Conservation (phyloP, 1,140 invertebrate genomes). For the Myzus persicae region DNA sequence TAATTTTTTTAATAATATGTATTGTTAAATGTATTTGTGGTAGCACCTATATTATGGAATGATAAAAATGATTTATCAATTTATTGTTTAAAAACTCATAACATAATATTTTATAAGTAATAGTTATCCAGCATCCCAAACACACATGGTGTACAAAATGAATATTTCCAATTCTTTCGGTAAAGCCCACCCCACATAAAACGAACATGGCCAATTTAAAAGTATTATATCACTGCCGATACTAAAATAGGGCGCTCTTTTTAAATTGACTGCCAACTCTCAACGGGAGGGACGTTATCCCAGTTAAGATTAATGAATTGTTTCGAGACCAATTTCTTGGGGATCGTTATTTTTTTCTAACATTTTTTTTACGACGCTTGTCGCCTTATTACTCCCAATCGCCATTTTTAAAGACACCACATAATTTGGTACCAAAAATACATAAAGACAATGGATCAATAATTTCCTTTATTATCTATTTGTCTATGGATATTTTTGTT, state of each 20-base stretch:
- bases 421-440: constrained; percentile 1
- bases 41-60: background rate
- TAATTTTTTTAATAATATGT: background rate
- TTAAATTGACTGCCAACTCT: constrained; percentile 59
- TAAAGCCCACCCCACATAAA: constrained; percentile 35
- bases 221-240: constrained; percentile 58
- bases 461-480: constrained; percentile 12
- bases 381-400: constrained; percentile 55
- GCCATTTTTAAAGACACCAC: constrained; percentile 51
- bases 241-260: constrained; percentile 57
- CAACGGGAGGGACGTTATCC: constrained; percentile 57
- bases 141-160: constrained; percentile 53
- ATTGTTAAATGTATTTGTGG: constrained; percentile 3
- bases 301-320: constrained; percentile 58
- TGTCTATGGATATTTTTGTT: background rate
- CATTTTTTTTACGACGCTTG: constrained; percentile 42
- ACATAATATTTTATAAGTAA: background rate
- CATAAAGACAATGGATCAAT: background rate
- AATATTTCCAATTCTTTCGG: constrained; percentile 51
- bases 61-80: constrained; percentile 31
- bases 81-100: constrained; percentile 29
- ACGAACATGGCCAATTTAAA: constrained; percentile 55
- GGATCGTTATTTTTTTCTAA: constrained; percentile 55
- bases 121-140: constrained; percentile 34
- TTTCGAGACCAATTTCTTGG: constrained; percentile 57